These are phyloP conservation scores for Lutraria rhynchaena DNA, from an alignment of 1,140 invertebrate species.

Conservation along the genomic window DNA sequence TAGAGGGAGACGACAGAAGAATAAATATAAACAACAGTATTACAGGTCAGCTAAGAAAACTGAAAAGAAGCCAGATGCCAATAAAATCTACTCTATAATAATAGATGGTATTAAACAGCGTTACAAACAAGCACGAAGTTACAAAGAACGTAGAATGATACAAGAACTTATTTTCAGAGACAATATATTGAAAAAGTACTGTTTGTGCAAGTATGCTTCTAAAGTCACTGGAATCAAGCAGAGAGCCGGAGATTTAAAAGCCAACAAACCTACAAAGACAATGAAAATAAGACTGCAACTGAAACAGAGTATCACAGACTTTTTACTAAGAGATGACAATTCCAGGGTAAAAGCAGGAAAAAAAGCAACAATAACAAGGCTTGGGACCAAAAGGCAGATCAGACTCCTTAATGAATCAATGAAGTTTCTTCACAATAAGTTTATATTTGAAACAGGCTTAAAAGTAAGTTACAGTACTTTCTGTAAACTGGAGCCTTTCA, in stretches of 20 bases:
- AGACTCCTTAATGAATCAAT: conserved; percentile 39
- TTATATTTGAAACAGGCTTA: background rate
- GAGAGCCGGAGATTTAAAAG: background rate
- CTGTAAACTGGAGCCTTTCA: conserved; percentile 27
- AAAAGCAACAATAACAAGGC: conserved; percentile 47
- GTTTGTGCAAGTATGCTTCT: background rate
- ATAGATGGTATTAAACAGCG: no score
- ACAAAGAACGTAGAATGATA: conserved; percentile 2
- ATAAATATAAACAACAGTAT: background rate
- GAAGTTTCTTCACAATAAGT: conserved; percentile 48
- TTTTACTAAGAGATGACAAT: conserved; percentile 48
- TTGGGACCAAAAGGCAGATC: conserved; percentile 45
- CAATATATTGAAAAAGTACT: conserved; percentile 11
- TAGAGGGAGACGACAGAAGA: background rate
- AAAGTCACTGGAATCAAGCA: background rate
- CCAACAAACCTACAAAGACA: background rate
- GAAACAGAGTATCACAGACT: background rate
- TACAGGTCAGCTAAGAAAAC: background rate
- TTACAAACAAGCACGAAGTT: background rate
- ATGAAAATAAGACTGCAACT: conserved; percentile 10
- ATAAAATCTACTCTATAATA: no score
- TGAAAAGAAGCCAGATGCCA: no score
- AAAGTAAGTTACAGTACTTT: background rate
- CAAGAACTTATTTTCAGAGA: background rate
- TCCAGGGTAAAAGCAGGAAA: conserved; percentile 54